phyloP scores from a whole-genome alignment of 2,888 invertebrate species.

The Pasiphila rectangulata region DNA sequence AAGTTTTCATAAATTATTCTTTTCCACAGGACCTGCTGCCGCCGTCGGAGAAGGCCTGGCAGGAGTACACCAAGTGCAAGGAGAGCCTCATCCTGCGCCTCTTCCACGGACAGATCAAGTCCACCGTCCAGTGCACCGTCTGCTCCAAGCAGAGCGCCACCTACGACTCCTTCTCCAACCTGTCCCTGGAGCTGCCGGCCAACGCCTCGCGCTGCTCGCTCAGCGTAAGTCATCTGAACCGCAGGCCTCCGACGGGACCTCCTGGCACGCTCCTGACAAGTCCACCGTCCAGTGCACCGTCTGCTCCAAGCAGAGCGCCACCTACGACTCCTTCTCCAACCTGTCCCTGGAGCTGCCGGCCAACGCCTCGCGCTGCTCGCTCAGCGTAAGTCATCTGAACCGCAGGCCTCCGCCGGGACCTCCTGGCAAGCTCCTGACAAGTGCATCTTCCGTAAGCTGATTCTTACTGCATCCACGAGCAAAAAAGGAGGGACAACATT shows the following conservation, averaged over 20 bases:
- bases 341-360: conserved; percentile 89
- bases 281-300: conserved; percentile 89
- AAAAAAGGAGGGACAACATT: too few species aligned
- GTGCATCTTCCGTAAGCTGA: too few species aligned
- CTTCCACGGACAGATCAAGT: conserved; percentile 93
- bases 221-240: conserved; percentile 57
- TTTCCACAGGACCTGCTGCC: conserved; percentile 58
- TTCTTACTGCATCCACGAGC: too few species aligned
- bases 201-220: conserved; percentile 83
- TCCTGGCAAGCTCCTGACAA: too few species aligned
- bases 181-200: conserved; percentile 88
- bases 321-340: conserved; percentile 93
- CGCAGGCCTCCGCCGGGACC: too few species aligned
- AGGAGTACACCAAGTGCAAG: conserved; percentile 85
- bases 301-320: conserved; percentile 88
- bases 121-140: conserved; percentile 87
- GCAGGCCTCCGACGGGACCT: too few species aligned
- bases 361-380: conserved; percentile 81
- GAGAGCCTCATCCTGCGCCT: conserved; percentile 87
- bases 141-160: conserved; percentile 89
- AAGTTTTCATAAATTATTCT: neutral
- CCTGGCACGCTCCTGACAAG: too few species aligned
- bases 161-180: conserved; percentile 92
- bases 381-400: conserved; percentile 72
- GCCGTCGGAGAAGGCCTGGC: conserved; percentile 83